Percentiles rank a stretch among this genome's conserved stretches.
phyloP scores from a whole-genome alignment of 2,113 vertebrate species.

The Petaurus breviceps region DNA sequence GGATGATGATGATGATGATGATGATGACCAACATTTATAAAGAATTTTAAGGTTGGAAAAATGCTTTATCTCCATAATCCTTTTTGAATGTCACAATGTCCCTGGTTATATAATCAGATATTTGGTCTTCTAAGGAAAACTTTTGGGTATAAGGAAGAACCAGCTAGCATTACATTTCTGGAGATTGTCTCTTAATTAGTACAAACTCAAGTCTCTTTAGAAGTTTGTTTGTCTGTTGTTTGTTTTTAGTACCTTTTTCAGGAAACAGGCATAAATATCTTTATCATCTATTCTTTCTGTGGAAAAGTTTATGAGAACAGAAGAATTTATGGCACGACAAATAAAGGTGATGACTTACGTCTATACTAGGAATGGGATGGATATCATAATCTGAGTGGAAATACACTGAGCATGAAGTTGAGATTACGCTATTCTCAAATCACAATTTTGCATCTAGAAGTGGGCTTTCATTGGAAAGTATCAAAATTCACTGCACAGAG shows the following conservation, averaged over 20 bases:
- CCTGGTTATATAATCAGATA: neutral
- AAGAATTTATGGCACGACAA: too few species aligned
- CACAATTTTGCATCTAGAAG: neutral
- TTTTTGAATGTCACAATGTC: neutral
- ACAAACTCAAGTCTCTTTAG: too few species aligned
- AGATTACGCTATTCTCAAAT: too few species aligned
- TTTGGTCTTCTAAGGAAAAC: neutral
- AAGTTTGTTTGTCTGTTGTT: too few species aligned
- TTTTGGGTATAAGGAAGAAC: neutral
- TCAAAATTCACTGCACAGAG: neutral
- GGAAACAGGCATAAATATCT: accelerated
- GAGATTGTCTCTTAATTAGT: too few species aligned
- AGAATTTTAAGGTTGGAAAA: neutral
- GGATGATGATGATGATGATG: neutral
- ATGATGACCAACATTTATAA: neutral
- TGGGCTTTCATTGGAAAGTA: neutral
- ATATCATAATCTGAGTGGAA: neutral
- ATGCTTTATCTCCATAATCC: neutral
- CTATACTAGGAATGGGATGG: neutral
- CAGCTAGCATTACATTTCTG: too few species aligned
- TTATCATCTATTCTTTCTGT: neutral
- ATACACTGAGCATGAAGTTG: neutral
- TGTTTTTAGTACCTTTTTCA: neutral
- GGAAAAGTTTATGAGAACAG: too few species aligned
- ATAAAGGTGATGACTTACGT: too few species aligned